Percentiles rank a stretch among this genome's conserved stretches.
These are phyloP conservation scores for Syrmaticus mikado DNA, from an alignment of 2,113 vertebrate genomes.

Conservation along the genomic window DNA sequence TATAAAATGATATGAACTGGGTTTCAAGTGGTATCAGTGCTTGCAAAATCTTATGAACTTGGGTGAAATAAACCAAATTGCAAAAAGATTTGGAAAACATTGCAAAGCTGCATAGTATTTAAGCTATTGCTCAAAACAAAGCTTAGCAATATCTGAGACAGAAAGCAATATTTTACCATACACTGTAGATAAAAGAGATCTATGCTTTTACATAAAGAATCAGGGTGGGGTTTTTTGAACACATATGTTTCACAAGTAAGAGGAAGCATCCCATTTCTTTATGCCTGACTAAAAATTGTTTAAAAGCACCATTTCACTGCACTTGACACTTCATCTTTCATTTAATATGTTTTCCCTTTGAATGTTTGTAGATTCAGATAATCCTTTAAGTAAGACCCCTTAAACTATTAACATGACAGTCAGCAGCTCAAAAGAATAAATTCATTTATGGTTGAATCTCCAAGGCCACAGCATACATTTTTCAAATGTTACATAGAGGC, in stretches of 20 bases:
- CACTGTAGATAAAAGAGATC: not conserved
- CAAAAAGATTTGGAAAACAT: constrained; percentile 1
- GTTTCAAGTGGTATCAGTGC: constrained; percentile 2
- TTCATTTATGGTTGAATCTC: not conserved
- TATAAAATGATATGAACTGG: not conserved
- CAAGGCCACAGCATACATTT: constrained; percentile 41
- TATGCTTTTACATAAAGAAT: not conserved
- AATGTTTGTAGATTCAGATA: not conserved
- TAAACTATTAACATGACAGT: not conserved
- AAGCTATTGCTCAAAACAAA: constrained; percentile 48
- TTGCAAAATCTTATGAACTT: not conserved
- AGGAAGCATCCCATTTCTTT: not conserved
- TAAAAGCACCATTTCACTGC: not conserved
- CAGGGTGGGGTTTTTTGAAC: constrained; percentile 3
- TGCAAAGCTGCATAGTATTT: not conserved
- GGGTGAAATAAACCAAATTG: not conserved
- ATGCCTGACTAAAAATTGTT: not conserved
- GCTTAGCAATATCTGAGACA: constrained; percentile 9
- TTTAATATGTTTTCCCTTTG: not conserved
- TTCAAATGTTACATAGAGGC: constrained; percentile 44
- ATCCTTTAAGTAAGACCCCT: not conserved
- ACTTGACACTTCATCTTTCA: not conserved
- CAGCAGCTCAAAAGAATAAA: not conserved
- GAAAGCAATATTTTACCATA: not conserved
- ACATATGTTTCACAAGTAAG: not conserved